A percentile compares a stretch with the other conserved stretches of the same genome.
Evolutionary conservation across 2,888 invertebrate genomes (phyloP).

Genomic region (Chrysolina haemoptera): DNA sequence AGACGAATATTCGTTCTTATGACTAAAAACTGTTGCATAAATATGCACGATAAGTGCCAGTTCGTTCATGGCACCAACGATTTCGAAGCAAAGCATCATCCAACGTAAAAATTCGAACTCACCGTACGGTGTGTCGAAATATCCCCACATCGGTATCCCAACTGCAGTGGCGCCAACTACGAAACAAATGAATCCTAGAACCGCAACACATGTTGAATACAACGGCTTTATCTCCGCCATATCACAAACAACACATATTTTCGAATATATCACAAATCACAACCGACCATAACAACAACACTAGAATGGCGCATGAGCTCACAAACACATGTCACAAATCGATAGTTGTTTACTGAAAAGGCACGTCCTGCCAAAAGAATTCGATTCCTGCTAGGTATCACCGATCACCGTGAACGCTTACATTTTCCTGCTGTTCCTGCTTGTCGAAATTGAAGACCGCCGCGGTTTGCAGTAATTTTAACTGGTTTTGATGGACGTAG

Average conservation of each 20-base stretch:
- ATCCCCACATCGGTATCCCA: slow-evolving; percentile 90
- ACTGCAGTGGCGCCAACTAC: slow-evolving; percentile 87
- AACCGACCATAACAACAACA: slow-evolving; percentile 43
- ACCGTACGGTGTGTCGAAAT: slow-evolving; percentile 83
- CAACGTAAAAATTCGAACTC: slow-evolving; percentile 60
- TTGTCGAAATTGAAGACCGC: slow-evolving; percentile 36
- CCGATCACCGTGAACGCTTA: slow-evolving; percentile 33
- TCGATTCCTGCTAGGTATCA: slow-evolving; percentile 43
- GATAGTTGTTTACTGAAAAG: slow-evolving; percentile 57
- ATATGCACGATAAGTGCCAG: neutral
- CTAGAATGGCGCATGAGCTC: slow-evolving; percentile 51
- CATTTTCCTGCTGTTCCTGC: slow-evolving; percentile 53
- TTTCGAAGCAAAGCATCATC: neutral
- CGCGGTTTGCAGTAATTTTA: slow-evolving; percentile 46
- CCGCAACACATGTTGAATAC: slow-evolving; percentile 79
- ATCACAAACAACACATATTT: slow-evolving; percentile 52
- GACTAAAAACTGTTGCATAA: too few relatives aligned
- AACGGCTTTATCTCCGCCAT: slow-evolving; percentile 77
- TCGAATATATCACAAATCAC: slow-evolving; percentile 40
- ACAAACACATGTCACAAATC: slow-evolving; percentile 57
- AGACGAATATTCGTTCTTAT: too few relatives aligned
- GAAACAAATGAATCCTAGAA: slow-evolving; percentile 84
- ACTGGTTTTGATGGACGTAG: slow-evolving; percentile 38
- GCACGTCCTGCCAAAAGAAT: slow-evolving; percentile 45
- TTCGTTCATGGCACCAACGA: neutral